Evolutionary conservation across 2,888 invertebrate species (phyloP), one percentile per base, ranked within the genome.

Genomic region (Agrypnus murinus): DNA sequence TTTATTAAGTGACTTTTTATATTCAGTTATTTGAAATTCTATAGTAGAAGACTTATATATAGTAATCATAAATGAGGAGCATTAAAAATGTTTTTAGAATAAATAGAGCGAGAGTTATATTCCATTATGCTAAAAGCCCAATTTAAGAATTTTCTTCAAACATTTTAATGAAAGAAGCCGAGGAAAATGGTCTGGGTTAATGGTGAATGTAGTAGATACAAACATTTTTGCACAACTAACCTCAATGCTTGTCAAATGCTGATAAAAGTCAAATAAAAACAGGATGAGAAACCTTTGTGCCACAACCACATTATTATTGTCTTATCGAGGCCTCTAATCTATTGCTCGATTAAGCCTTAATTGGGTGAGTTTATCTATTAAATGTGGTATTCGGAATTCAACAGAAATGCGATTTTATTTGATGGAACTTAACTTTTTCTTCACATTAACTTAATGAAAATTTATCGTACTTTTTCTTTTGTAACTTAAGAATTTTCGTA

Each of bases 231-330:
- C 31, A 19, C 48, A 48, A 50, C 50, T n/a, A 50, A 48, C 19
- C 1, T 7, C 19, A 48, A n/a, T 32, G 50, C 4, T 50, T n/a
- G 43, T 12, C 31, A 50, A 50, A 50, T 31, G 14, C 12, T 50
- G 50, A 50, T 50, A 50, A 50, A 31, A 50, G 7, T 50, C 31
- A 12, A 50, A 32, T 32, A 50, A 50, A 50, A 50, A 12, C n/a
- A 1, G 50, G 50, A 50, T 12, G 50, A 12, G 50, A 31, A 50
- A 50, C 10, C 50, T 25, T 25, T 25, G 25, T 19, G 25, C 9
- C 25, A 10, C 15, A 15, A 48, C 2, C 32, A 50, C 43, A 43
- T 43, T 32, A 50, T 50, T 50, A 19, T 25, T 5, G 50, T 32
- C 32, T 50, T 31, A 46, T 19, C 19, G n/a, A 19, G 31, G 2